Evolutionary conservation across 2,113 vertebrate genomes (phyloP).

Genomic region (Xiphophorus maculatus): DNA sequence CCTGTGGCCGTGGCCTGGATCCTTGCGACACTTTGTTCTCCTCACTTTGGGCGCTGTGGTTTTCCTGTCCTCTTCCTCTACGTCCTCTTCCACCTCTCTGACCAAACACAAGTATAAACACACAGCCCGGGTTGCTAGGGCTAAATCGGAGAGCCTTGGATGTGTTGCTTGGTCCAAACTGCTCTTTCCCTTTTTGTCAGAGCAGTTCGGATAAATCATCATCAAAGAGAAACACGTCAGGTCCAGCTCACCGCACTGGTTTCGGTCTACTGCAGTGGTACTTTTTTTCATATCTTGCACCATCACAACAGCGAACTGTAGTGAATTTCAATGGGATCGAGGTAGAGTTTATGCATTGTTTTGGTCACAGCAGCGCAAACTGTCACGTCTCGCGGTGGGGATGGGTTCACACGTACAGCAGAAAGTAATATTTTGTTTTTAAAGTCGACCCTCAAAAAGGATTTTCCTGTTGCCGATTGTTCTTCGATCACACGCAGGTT

Average conservation of each 20-base stretch:
- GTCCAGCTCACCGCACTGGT: conserved; percentile 10
- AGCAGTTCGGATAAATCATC: not conserved
- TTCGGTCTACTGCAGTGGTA: not conserved
- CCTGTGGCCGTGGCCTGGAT: conserved; percentile 70
- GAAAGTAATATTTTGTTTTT: no score
- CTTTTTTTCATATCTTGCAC: not conserved
- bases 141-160: conserved; percentile 41
- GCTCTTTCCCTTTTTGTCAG: not conserved
- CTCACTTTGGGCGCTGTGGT: conserved; percentile 62
- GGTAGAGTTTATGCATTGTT: no score
- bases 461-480: no score
- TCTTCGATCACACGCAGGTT: not conserved
- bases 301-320: not conserved
- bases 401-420: no score
- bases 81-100: conserved; percentile 53
- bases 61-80: conserved; percentile 74
- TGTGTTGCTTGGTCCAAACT: conserved; percentile 44
- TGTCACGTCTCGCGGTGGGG: no score
- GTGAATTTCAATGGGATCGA: not conserved
- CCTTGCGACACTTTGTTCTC: conserved; percentile 72
- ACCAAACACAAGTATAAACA: conserved; percentile 44
- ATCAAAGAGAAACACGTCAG: not conserved
- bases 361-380: no score
- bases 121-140: conserved; percentile 18
- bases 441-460: no score